Evolutionary conservation across 2,888 invertebrate species (phyloP), one percentile per base, ranked within the genome.

Genomic region (Tholera decimalis): DNA sequence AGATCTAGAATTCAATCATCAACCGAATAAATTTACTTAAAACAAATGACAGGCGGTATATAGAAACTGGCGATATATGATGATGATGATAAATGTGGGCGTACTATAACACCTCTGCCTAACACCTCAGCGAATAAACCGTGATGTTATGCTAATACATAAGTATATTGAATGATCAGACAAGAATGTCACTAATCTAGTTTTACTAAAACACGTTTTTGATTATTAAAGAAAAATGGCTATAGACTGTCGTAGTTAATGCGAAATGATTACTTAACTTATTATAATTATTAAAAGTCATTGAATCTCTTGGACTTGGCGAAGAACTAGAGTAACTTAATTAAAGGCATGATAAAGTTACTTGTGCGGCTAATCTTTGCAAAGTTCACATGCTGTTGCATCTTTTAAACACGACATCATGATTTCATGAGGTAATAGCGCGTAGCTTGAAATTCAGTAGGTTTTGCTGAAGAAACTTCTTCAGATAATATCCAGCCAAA

Each of bases 161-260:
- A 26, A 11, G 3, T 24, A 18, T 22, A 33, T 24, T 15, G 3
- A 47, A 20, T 24, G 13, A 49, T n/a, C 41, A 58, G 13, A 20
- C 37, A 43, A 69, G 37, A 58, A 66, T 66, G 41, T 50, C 8
- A 33, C 43, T 37, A 28, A 54, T 47, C 61, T 61, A n/a, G 46
- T 68, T 70, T 3, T 3, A 47, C 4, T 20, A 30, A 20, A 61
- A 61, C 71, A 13, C 1, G 68, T 62, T 68, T 30, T 26, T 6
- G 3, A 24, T 41, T 47, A 20, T 28, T 26, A 49, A 22, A 50
- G 43, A 44, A 50, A 49, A 44, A 49, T 50, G 9, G 1, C 37
- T 0, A 9, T 8, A 5, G 9, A 30, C 5, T 18, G 43, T n/a
- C 20, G 24, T 28, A 35, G 30, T 8, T 20, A 37, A 18, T 41